phyloP scores from a whole-genome alignment of 2,888 invertebrate species.

The Ceraclea dissimilis region DNA sequence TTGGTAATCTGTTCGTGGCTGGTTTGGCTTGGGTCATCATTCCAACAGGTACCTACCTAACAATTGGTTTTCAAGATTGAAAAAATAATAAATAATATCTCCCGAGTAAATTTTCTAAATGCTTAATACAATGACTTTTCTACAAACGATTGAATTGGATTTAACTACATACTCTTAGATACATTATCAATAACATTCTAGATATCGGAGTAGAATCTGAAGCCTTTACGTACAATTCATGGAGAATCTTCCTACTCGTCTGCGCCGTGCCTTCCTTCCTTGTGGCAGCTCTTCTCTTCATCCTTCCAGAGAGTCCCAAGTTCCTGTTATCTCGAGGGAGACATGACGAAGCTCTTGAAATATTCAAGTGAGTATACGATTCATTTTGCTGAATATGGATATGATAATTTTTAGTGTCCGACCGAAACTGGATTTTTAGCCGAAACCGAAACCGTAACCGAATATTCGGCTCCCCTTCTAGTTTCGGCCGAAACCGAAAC shows the following conservation, averaged over 20 bases:
- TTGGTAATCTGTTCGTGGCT: conserved; percentile 87
- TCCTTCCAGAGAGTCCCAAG: conserved; percentile 87
- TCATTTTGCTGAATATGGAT: no score
- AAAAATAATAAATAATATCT: neutral
- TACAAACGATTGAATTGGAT: no score
- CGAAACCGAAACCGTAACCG: no score
- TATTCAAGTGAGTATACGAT: conserved; percentile 54
- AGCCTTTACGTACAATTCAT: conserved; percentile 78
- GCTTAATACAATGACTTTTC: neutral
- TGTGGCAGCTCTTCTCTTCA: conserved; percentile 73
- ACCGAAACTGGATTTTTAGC: no score
- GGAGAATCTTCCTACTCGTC: conserved; percentile 84
- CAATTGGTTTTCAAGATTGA: neutral
- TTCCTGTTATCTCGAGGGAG: conserved; percentile 74
- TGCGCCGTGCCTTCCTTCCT: conserved; percentile 85
- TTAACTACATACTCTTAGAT: no score
- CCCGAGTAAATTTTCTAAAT: no score
- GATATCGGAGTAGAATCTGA: conserved; percentile 62
- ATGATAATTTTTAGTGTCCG: no score
- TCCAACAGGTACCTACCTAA: conserved; percentile 44
- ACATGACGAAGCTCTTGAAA: conserved; percentile 71
- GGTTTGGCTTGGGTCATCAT: conserved; percentile 73
- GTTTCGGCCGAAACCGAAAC: no score
- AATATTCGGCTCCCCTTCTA: no score
- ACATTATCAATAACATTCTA: conserved; percentile 27